Conservation (phyloP, 2,888 invertebrate genomes). For the Pachymerium ferrugineum region DNA sequence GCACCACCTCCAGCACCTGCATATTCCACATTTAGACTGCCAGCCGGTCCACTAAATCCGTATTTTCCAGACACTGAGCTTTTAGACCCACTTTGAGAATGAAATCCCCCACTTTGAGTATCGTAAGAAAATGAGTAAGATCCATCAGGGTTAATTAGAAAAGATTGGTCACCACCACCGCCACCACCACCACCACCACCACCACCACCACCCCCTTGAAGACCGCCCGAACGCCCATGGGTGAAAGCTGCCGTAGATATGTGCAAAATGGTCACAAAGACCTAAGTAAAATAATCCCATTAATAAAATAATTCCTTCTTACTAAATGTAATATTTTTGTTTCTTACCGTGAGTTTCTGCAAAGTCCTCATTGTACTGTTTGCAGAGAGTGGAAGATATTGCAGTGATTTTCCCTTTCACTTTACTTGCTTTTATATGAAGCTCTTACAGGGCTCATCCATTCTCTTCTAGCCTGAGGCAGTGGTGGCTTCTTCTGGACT, state of each 20-base stretch:
- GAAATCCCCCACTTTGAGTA: slow-evolving; percentile 67
- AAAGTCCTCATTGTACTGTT: not conserved
- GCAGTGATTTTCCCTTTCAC: not conserved
- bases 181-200: not conserved
- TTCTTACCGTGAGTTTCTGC: not conserved
- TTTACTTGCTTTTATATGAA: not conserved
- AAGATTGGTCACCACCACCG: not conserved
- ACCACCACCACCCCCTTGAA: not conserved
- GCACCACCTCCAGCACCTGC: not conserved
- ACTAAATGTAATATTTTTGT: not conserved
- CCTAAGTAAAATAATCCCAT: not conserved
- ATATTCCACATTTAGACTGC: slow-evolving; percentile 41
- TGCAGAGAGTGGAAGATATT: not conserved
- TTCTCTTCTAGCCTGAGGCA: not conserved
- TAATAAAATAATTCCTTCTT: not conserved
- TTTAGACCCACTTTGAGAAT: slow-evolving; percentile 73
- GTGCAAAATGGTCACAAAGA: not conserved
- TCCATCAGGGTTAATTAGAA: slow-evolving; percentile 45
- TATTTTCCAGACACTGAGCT: slow-evolving; percentile 75
- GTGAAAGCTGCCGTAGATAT: not conserved
- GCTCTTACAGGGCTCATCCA: not conserved
- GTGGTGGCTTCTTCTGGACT: not conserved
- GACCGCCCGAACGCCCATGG: not conserved
- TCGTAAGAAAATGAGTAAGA: slow-evolving; percentile 73
- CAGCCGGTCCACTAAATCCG: slow-evolving; percentile 66